phyloP scores from a whole-genome alignment of 2,888 invertebrate genomes.

The Hanleya hanleyi region DNA sequence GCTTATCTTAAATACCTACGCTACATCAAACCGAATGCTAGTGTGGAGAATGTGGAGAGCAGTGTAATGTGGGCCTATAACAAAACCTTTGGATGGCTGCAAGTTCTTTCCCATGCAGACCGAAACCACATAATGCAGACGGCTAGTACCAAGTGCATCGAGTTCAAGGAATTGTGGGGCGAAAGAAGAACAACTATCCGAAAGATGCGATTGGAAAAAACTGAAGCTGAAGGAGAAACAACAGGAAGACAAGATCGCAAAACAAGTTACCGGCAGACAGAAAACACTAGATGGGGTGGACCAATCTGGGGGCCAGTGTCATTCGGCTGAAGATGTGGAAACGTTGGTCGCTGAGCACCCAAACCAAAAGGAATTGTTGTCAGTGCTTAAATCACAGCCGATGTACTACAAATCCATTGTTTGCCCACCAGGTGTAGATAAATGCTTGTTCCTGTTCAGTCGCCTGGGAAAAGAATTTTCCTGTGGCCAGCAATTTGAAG shows the following conservation, averaged over 20 bases:
- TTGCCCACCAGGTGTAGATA: background rate
- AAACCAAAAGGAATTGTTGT: background rate
- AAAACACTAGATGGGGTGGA: background rate
- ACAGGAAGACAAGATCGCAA: background rate
- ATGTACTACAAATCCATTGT: background rate
- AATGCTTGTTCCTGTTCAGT: background rate
- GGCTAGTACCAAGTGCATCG: background rate
- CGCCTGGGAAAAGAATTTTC: background rate
- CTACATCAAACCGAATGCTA: background rate
- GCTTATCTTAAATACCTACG: background rate
- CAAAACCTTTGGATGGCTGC: background rate
- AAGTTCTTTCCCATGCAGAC: background rate
- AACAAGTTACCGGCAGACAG: background rate
- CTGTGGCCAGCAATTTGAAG: background rate
- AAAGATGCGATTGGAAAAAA: background rate
- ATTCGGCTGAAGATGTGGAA: background rate
- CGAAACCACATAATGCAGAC: background rate
- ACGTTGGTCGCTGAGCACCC: background rate
- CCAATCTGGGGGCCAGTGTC: background rate
- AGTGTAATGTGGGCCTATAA: background rate
- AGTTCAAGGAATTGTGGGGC: background rate
- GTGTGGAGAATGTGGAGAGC: background rate
- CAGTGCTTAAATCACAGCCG: background rate
- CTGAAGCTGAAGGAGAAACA: background rate
- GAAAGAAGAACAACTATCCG: background rate